Percentiles rank a stretch among this genome's conserved stretches.
Conservation (phyloP, 2,113 vertebrate genomes). For the Spheniscus mendiculus region DNA sequence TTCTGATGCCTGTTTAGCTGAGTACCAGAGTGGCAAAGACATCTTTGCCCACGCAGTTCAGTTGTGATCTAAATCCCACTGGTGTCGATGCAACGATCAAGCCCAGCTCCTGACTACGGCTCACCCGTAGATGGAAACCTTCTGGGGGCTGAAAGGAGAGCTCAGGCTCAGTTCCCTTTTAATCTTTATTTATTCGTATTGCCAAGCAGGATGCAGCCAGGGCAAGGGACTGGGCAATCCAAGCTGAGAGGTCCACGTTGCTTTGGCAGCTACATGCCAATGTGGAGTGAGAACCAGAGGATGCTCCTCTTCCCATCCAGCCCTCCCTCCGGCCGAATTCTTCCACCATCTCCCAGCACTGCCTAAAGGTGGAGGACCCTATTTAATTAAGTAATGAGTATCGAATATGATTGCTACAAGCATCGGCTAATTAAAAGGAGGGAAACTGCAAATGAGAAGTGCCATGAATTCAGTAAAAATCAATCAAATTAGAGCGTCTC, state of each 20-base stretch:
- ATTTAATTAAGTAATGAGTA: constrained; percentile 62
- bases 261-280: neutral
- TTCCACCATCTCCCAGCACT: neutral
- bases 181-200: neutral
- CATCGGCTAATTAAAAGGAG: constrained; percentile 57
- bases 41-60: neutral
- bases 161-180: neutral
- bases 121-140: neutral
- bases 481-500: constrained; percentile 42
- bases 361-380: constrained; percentile 21
- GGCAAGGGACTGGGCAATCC: too few relatives aligned
- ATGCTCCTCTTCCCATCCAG: neutral
- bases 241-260: accelerated
- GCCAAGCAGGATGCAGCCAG: neutral
- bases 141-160: neutral
- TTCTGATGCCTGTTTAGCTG: neutral
- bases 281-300: neutral
- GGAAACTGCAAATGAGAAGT: constrained; percentile 55
- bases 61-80: neutral
- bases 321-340: neutral
- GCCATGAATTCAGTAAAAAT: constrained; percentile 36
- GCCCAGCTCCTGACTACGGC: neutral
- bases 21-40: neutral
- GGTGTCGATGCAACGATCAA: accelerated
- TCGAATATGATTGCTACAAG: constrained; percentile 62